phyloP scores from a whole-genome alignment of 2,113 vertebrate species.

The Riparia riparia region DNA sequence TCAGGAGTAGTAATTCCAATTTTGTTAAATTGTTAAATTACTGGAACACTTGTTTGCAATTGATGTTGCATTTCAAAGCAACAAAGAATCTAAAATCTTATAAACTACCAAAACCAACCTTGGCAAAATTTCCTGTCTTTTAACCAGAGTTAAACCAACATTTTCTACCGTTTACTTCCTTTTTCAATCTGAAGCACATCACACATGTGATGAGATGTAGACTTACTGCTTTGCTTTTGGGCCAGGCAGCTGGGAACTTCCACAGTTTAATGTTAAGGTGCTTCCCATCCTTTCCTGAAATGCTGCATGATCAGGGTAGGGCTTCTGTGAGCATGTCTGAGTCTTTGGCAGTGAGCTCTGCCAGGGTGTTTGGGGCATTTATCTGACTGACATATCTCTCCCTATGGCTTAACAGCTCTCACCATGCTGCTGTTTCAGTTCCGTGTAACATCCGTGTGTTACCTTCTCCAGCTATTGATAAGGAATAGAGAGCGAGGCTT shows the following conservation, averaged over 20 bases:
- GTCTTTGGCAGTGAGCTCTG: neutral
- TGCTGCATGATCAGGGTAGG: neutral
- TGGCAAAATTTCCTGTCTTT: neutral
- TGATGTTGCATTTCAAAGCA: neutral
- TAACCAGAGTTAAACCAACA: neutral
- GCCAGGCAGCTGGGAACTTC: neutral
- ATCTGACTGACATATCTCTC: neutral
- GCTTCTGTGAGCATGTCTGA: neutral
- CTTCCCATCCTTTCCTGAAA: neutral
- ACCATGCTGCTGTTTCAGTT: neutral
- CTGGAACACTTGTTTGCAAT: neutral
- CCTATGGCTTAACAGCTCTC: neutral
- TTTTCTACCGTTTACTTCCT: neutral
- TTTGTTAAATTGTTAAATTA: neutral
- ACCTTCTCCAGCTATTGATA: neutral
- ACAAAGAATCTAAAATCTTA: neutral
- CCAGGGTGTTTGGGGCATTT: neutral
- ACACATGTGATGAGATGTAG: neutral
- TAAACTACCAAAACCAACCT: neutral
- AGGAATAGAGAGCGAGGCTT: neutral
- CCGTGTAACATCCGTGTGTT: fast-evolving
- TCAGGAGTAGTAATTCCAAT: neutral
- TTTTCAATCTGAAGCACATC: neutral
- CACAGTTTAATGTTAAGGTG: neutral
- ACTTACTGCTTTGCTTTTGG: neutral